Evolutionary conservation across 2,888 invertebrate genomes (phyloP).

Genomic region (Diarsia mendica): DNA sequence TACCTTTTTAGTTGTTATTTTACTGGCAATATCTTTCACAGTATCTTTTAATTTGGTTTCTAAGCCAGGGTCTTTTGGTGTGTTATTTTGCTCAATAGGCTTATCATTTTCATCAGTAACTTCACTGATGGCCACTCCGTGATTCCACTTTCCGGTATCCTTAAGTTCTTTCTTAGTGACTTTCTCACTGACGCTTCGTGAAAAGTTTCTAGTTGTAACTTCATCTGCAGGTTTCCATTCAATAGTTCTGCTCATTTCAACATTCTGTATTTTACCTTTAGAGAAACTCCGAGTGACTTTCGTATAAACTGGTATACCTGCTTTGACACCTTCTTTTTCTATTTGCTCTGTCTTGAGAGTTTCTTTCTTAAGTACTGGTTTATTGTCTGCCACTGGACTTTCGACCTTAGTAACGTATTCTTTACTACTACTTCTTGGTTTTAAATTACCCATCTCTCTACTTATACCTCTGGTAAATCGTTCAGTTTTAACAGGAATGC

Average conservation of each 20-base stretch:
- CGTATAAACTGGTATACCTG: constrained; percentile 50
- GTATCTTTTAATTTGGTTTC: constrained; percentile 41
- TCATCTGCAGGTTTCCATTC: constrained; percentile 53
- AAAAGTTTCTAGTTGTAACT: constrained; percentile 30
- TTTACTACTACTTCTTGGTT: constrained; percentile 12
- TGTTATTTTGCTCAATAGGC: not conserved
- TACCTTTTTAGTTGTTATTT: constrained; percentile 29
- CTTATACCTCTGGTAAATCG: constrained; percentile 54
- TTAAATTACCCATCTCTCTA: constrained; percentile 55
- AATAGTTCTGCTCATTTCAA: constrained; percentile 53
- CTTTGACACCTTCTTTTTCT: constrained; percentile 45
- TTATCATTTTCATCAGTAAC: constrained; percentile 3
- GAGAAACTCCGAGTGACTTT: constrained; percentile 53
- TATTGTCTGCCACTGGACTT: constrained; percentile 28
- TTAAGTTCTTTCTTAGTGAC: constrained; percentile 43
- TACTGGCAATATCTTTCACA: constrained; percentile 31
- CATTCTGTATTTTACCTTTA: constrained; percentile 52
- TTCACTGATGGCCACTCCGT: constrained; percentile 11
- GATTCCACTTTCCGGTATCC: constrained; percentile 18
- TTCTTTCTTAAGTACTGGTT: constrained; percentile 26
- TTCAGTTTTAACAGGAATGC: constrained; percentile 56
- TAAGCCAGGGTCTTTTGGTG: constrained; percentile 17
- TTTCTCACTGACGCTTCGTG: constrained; percentile 53
- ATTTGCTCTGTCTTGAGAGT: constrained; percentile 56
- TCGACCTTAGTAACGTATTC: constrained; percentile 24